Evolutionary conservation across 1,140 invertebrate genomes (phyloP), one percentile per base, ranked within the genome.

Genomic region (Drosophila subobscura): DNA sequence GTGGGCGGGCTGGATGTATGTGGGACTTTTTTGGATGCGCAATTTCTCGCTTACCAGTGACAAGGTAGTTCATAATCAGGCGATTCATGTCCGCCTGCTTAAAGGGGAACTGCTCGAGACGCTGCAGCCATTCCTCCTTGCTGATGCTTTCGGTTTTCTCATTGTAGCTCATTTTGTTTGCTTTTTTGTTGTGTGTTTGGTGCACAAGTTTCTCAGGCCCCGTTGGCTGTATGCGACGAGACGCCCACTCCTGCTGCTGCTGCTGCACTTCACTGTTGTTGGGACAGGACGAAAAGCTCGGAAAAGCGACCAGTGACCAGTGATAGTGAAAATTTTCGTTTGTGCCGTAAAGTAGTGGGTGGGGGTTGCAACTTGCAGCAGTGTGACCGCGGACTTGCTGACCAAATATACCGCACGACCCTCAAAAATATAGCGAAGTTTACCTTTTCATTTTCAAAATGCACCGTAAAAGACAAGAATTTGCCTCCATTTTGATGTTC

Each of bases 11-110:
- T 10, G 10, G 4, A 37, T 37, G 10, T 12, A 6, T 27, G 25
- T 27, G 25, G 25, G 5, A 27, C 5, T 37, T 10, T 71, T 57
- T 2, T 41, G 42, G 41, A 23, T 52, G 29, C 53, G 60, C 59
- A 29, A 7, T 10, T 40, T 55, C 27, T 20, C 1, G 0, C 41
- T 67, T 25, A 86, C 81, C 81, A 93, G 97, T 99, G 2, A 99
- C 97, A 74, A 99, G 93, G 92, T 99, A 99, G 92, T 99, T 98
- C 98, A 99, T 99, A 59, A 99, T 98, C 41, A 99, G 93, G 91
- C 97, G 97, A 91, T 99, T 99, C 96, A 99, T 98, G 79, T 98
- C 96, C 45, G 95, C 94, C 75, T 98, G 93, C 47, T 97, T 97
- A 72, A 98, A 95, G 70, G 97, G 96, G 49, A 97, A 94, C 63